Evolutionary conservation across 2,888 invertebrate genomes (phyloP).

Genomic region (Drosophila antonietae): DNA sequence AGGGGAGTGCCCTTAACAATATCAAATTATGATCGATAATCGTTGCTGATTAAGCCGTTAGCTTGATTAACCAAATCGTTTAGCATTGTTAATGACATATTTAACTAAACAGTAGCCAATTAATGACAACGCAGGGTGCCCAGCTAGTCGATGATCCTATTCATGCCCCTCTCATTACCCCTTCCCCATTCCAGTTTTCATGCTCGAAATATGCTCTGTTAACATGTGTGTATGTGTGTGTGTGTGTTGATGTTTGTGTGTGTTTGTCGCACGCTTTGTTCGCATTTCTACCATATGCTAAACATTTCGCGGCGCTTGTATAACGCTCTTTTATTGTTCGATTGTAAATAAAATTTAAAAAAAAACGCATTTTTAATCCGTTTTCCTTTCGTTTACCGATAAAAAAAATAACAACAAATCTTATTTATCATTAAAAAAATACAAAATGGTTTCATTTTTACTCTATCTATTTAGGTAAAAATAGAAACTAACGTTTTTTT

Average conservation of each 20-base stretch:
- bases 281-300: conserved; percentile 66
- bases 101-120: neutral
- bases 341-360: conserved; percentile 49
- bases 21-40: neutral
- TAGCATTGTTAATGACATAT: neutral
- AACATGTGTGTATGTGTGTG: conserved; percentile 42
- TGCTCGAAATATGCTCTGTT: conserved; percentile 58
- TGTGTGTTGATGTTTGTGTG: conserved; percentile 28
- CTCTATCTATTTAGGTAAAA: conserved; percentile 38
- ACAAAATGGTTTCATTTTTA: conserved; percentile 70
- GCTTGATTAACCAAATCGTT: neutral
- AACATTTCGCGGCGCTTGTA: conserved; percentile 58
- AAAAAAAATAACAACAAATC: conserved; percentile 6
- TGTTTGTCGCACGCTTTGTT: conserved; percentile 62
- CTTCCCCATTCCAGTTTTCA: conserved; percentile 38
- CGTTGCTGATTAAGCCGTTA: neutral
- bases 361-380: conserved; percentile 48
- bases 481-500: conserved; percentile 51
- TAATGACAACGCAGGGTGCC: conserved; percentile 10
- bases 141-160: conserved; percentile 12
- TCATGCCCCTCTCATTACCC: neutral
- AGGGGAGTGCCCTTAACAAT: neutral
- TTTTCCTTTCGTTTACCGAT: conserved; percentile 62
- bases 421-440: conserved; percentile 54
- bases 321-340: conserved; percentile 51